A percentile compares a stretch with the other conserved stretches of the same genome.
Evolutionary conservation across 2,888 invertebrate species (phyloP).

Genomic region (Macrosiphum euphorbiae): DNA sequence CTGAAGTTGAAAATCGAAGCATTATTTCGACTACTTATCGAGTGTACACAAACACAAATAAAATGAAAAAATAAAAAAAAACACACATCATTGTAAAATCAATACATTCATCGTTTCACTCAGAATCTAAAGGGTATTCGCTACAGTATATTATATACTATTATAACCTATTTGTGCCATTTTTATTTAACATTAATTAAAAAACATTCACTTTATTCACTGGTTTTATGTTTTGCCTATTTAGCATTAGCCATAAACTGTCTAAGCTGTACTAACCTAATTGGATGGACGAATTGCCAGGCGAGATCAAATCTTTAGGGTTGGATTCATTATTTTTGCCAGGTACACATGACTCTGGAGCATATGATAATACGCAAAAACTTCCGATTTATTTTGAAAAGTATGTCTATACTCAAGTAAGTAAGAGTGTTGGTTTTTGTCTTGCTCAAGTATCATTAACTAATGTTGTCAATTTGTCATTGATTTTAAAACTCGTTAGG

Average conservation of each 20-base stretch:
- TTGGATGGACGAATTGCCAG: background rate
- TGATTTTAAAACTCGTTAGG: background rate
- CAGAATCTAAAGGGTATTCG: background rate
- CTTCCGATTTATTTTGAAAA: background rate
- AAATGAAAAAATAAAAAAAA: too few relatives aligned
- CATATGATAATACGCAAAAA: background rate
- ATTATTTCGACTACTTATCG: too few relatives aligned
- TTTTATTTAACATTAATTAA: background rate
- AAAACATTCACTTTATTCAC: background rate
- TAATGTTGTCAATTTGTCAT: background rate
- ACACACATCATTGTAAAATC: too few relatives aligned
- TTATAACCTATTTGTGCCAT: background rate
- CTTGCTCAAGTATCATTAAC: background rate
- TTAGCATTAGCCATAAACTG: background rate
- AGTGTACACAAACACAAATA: too few relatives aligned
- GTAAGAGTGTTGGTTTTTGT: background rate
- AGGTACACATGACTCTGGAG: constrained; percentile 3
- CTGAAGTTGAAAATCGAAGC: too few relatives aligned
- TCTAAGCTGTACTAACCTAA: background rate
- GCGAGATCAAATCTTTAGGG: background rate
- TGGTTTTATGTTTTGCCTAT: background rate
- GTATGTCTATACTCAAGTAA: constrained; percentile 8
- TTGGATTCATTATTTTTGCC: background rate
- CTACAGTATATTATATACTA: background rate
- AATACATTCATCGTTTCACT: too few relatives aligned